Base-by-base conservation (phyloP, 2,888 invertebrate genomes). In the Smittia aterrima region DNA sequence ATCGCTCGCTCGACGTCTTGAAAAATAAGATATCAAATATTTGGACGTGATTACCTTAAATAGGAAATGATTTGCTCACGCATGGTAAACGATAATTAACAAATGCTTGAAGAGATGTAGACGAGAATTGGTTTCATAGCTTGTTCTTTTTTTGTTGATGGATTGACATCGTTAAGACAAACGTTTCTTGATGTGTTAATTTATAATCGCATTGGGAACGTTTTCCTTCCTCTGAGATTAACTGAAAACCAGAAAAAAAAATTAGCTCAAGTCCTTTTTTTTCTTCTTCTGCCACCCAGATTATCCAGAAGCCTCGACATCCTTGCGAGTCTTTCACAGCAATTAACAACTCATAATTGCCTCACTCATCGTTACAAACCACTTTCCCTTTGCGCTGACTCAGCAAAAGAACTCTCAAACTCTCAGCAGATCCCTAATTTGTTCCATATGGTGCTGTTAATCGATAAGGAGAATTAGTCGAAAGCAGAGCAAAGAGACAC, bases 11-110 rank as follows among this genome's bases (percentile, higher is more conserved):
- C 53, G 54, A 70, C 32, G 32, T n/a, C n/a, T n/a, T n/a, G n/a
- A n/a, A 70, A 54, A 70, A 54, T 70, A 70, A 70, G 70, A 70
- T 70, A 70, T 70, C 70, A 70, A 70, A 70, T 70, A 41, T 70
- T 70, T 70, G 41, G 47, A 70, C 41, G 25, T 70, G 70, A 70
- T 54, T 54, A 70, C 25, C 53, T 32, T 20, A 58, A 58, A 58
- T 58, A 58, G 58, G 58, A 58, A 58, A 58, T 58, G 58, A 58
- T 58, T 58, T 58, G 58, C 58, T 58, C 58, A 58, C 58, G 58
- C 58, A 58, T 58, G 18, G 18, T 22, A 58, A 22, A 58, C 22
- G 47, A 47, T 47, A 47, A 47, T 47, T 47, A 47, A 47, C 47
- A 47, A 47, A 47, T 47, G 16, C 16, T 47, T n/a, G n/a, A n/a